A percentile compares a stretch with the other conserved stretches of the same genome.
Evolutionary conservation across 2,113 vertebrate species (phyloP).

Genomic region (Microcebus tavaratra): DNA sequence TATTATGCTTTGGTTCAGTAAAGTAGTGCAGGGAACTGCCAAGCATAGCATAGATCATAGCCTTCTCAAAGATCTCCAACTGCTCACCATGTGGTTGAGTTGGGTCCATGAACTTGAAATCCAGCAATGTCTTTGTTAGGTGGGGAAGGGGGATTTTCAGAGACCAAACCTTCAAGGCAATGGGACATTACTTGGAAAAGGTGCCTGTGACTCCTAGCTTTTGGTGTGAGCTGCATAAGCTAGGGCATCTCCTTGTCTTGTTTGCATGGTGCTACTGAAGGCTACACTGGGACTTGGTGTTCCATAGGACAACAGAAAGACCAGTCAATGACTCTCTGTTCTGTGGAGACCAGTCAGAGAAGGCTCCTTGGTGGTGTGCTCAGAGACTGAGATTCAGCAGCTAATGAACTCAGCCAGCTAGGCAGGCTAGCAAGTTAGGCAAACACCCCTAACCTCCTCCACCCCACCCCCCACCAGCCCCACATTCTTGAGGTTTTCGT

Average conservation of each 20-base stretch:
- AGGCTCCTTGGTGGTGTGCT: background rate
- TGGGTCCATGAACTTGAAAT: slow-evolving; percentile 1
- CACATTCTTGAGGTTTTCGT: slow-evolving; percentile 71
- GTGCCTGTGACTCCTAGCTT: background rate
- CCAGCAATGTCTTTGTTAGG: background rate
- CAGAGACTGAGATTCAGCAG: background rate
- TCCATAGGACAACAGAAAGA: background rate
- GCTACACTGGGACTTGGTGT: background rate
- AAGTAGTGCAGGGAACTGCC: background rate
- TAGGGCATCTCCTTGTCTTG: background rate
- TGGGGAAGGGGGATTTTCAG: background rate
- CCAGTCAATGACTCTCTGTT: background rate
- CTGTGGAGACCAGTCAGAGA: background rate
- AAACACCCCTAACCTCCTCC: slow-evolving; percentile 8
- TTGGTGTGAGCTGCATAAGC: background rate
- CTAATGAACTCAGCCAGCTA: slow-evolving; percentile 3
- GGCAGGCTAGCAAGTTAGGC: background rate
- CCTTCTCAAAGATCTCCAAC: slow-evolving; percentile 23
- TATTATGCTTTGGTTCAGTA: background rate
- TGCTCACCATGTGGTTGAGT: background rate
- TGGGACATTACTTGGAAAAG: background rate
- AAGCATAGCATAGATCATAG: background rate
- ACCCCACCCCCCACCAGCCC: background rate
- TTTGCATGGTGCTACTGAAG: background rate
- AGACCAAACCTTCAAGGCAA: background rate